A percentile compares a stretch with the other conserved stretches of the same genome.
Conservation (phyloP, 1,140 invertebrate species). For the Bombus waltoni region DNA sequence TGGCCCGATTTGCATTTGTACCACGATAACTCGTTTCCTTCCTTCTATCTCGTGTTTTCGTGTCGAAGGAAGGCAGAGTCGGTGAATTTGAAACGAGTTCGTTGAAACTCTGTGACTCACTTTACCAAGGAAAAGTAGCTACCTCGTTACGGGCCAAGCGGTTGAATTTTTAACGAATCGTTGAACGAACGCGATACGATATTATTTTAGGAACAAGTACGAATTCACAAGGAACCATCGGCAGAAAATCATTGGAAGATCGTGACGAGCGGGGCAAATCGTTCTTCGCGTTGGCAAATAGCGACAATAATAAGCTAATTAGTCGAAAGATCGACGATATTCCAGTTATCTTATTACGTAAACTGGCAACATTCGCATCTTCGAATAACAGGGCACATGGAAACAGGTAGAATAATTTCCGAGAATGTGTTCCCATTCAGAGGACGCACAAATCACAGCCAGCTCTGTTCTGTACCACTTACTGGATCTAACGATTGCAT, state of each 20-base stretch:
- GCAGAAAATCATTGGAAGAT: not conserved
- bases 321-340: not conserved
- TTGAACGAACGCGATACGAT: not conserved
- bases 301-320: not conserved
- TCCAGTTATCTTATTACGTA: not conserved
- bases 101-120: not conserved
- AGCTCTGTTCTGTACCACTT: not conserved
- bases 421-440: not conserved
- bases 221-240: not conserved
- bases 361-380: not conserved
- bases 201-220: not conserved
- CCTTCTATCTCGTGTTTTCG: not conserved
- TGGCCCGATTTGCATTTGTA: slow-evolving; percentile 20
- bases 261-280: not conserved
- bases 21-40: slow-evolving; percentile 12
- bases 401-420: not conserved
- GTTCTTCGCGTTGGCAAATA: not conserved
- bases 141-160: not conserved
- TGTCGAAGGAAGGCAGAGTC: not conserved
- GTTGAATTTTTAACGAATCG: not conserved
- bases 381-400: not conserved
- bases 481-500: not conserved
- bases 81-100: not conserved
- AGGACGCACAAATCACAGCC: not conserved
- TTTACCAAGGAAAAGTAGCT: too few relatives aligned